phyloP scores from a whole-genome alignment of 2,888 invertebrate genomes.

The Eupsilia transversa region DNA sequence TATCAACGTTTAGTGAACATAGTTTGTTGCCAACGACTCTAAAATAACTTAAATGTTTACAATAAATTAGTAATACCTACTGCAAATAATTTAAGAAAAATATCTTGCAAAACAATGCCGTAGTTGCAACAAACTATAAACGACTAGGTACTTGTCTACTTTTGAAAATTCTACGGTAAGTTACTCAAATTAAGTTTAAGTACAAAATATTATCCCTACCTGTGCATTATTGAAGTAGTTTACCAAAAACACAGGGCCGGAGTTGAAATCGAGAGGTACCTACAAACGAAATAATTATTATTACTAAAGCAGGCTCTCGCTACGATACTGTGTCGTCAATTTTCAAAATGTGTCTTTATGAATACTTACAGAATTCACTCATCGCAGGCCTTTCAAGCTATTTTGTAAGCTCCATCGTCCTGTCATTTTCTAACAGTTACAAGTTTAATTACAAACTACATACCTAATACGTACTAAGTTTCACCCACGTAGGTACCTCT shows the following conservation, averaged over 20 bases:
- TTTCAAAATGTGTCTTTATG: neutral
- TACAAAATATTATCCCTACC: neutral
- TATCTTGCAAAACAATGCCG: neutral
- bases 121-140: neutral
- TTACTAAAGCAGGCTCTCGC: neutral
- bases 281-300: no score
- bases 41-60: neutral
- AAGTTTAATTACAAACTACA: conserved; percentile 4
- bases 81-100: neutral
- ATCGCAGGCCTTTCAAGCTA: neutral
- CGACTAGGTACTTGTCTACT: neutral
- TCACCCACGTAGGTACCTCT: neutral
- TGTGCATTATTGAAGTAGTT: conserved; percentile 13
- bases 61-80: no score
- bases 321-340: conserved; percentile 3
- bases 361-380: neutral
- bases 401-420: neutral
- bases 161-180: neutral
- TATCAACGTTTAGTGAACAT: neutral
- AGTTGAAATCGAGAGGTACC: neutral
- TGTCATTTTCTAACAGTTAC: neutral
- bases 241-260: neutral
- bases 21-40: neutral
- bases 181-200: neutral
- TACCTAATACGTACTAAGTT: neutral